Base-by-base conservation (phyloP, 2,888 invertebrate species). In the Nemapogon koenigi region DNA sequence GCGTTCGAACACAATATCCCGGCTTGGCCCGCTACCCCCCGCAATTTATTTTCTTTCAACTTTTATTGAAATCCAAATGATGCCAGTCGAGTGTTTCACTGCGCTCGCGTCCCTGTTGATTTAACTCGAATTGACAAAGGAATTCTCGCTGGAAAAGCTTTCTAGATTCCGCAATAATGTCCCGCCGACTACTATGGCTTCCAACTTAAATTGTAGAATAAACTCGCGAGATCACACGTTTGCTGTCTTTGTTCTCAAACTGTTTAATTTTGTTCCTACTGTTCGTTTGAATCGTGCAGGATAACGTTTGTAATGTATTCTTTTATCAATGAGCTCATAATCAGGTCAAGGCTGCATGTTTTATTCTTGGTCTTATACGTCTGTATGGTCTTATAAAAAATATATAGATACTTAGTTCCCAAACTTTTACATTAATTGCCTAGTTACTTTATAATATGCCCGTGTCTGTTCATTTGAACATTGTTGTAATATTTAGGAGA, bases 11-110 rank as follows among this genome's bases (percentile, higher is more conserved):
- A 61, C 57, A 62, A 61, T 63, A 59, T 52, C 50, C 17, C 16
- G 47, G 45, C 39, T 44, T 11, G 35, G 15, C 40, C 40, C 46
- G 42, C 43, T 49, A 47, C 50, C 52, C 53, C 50, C 53, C 43
- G 49, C 54, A 56, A 62, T 64, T 66, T 68, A 62, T 65, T 66
- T 59, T 62, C 64, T 63, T 62, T 64, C 56, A 59, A 65, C 51
- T 65, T 67, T 67, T 68, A 71, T 70, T 71, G 65, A 69, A 68
- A 64, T 63, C 60, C 56, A 59, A 63, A 66, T 59, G 50, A 33
- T 33, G 31, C 19, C 19, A 19, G 19, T 19, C 18, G 33, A 33
- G 16, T 33, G 18, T 19, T 33, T 14, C 19, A 33, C 33, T 33
- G n/a, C 15, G 10, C 29, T n/a, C 29, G 14, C 16, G 31, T 16